Conservation (phyloP, 2,888 invertebrate genomes). For the Spilarctia lutea region DNA sequence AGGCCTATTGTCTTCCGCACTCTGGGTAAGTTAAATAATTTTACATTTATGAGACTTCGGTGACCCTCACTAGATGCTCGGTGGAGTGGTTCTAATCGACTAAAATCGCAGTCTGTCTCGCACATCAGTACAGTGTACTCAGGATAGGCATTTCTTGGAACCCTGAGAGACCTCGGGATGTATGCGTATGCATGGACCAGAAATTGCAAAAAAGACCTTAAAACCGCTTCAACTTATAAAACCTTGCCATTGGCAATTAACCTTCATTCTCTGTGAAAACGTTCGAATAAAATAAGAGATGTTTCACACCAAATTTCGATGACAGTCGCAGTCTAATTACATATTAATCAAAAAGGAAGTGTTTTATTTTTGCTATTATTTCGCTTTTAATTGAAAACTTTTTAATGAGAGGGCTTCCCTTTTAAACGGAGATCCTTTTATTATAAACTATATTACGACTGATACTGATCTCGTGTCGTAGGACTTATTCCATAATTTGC, state of each 20-base stretch:
- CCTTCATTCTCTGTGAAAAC: slow-evolving; percentile 2
- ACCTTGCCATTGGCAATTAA: neutral
- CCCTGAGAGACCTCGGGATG: neutral
- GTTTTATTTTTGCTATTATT: neutral
- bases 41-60: neutral
- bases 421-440: neutral
- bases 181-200: no score
- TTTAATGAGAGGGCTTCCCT: neutral
- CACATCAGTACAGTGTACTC: neutral
- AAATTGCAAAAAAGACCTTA: neutral
- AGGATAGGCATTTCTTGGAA: neutral
- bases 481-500: no score
- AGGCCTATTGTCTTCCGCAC: slow-evolving; percentile 96
- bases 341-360: no score
- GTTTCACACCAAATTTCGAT: slow-evolving; percentile 3
- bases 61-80: no score
- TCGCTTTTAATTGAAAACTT: neutral
- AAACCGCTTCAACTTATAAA: neutral
- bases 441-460: neutral
- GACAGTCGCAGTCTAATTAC: neutral
- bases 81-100: neutral
- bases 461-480: neutral
- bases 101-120: neutral
- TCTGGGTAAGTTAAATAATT: slow-evolving; percentile 87
- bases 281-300: slow-evolving; percentile 4